Evolutionary conservation across 2,888 invertebrate species (phyloP), one percentile per base, ranked within the genome.

Genomic region (Drosophila subsilvestris): DNA sequence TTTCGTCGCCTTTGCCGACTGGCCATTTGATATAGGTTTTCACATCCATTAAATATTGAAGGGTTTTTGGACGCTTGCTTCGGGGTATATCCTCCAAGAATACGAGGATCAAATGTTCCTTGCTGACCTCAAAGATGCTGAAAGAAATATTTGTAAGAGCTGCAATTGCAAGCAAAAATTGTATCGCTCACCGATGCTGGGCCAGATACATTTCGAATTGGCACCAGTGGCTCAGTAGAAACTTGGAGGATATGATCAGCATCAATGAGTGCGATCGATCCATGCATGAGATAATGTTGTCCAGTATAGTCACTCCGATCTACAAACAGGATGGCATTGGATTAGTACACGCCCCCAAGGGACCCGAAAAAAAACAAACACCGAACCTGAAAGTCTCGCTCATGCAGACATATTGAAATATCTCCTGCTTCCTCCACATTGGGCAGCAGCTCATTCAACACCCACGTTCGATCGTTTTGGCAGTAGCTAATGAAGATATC

Each of bases 11-110:
- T 50, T 83, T 90, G 25, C 77, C 72, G 3, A 68, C 54, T 0
- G 95, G 95, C 95, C 95, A 96, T 12, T 94, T 93, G 17, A 95
- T 94, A 84, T 95, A 95, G 0, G 95, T 95, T 79, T 95, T 95
- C 0, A 95, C 94, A 48, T 94, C 91, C 94, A 95, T 95, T 27
- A 96, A 90, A 74, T 95, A 95, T 69, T 94, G 94, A 0, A 96
- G 90, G 0, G 94, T 94, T 78, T 94, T 95, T 0, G 95, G 94
- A 1, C 95, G 92, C 2, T 93, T 91, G 3, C 92, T 90, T 1
- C 93, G 92, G 0, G 95, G 94, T 47, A 95, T 94, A 32, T 95
- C 94, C 86, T 95, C 95, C 42, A 96, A 90, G 9, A 95, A 93
- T 0, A 95, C 93, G 0, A 95, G 88, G 1, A 95, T 93, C 18